Evolutionary conservation across 2,797 vertebrate species (phyloP).

Genomic region (Amazona ochrocephala): DNA sequence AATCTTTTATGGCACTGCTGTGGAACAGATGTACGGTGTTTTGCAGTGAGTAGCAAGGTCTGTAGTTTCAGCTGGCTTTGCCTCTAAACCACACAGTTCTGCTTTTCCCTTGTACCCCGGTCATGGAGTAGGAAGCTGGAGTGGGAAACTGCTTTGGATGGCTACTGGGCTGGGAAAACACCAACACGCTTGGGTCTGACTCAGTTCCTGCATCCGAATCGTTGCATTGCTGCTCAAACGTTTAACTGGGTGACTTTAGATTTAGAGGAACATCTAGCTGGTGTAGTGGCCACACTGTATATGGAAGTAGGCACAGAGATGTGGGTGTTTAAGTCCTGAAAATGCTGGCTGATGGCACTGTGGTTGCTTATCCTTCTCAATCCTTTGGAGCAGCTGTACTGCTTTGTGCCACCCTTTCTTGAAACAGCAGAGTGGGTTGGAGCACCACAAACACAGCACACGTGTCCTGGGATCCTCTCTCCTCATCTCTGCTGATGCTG

Average conservation of each 20-base stretch:
- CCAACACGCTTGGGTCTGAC: background rate
- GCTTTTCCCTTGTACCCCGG: rapidly evolving
- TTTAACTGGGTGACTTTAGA: background rate
- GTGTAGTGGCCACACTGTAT: background rate
- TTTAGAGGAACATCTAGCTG: background rate
- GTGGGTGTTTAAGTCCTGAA: background rate
- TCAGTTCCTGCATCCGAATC: background rate
- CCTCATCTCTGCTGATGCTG: background rate
- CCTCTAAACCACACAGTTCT: background rate
- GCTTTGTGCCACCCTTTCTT: background rate
- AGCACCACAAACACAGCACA: rapidly evolving
- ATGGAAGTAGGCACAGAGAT: background rate
- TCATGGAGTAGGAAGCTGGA: background rate
- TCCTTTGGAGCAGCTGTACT: background rate
- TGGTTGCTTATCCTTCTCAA: rapidly evolving
- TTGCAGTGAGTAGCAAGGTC: background rate
- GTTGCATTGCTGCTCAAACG: background rate
- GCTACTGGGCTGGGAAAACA: background rate
- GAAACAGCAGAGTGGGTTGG: background rate
- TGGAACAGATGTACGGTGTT: background rate
- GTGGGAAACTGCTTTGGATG: background rate
- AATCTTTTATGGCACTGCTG: background rate
- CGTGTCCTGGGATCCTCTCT: rapidly evolving
- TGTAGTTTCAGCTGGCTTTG: conserved; percentile 5
- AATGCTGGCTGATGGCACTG: background rate